Base-by-base conservation (phyloP, 2,113 vertebrate species). In the Gallinago media region DNA sequence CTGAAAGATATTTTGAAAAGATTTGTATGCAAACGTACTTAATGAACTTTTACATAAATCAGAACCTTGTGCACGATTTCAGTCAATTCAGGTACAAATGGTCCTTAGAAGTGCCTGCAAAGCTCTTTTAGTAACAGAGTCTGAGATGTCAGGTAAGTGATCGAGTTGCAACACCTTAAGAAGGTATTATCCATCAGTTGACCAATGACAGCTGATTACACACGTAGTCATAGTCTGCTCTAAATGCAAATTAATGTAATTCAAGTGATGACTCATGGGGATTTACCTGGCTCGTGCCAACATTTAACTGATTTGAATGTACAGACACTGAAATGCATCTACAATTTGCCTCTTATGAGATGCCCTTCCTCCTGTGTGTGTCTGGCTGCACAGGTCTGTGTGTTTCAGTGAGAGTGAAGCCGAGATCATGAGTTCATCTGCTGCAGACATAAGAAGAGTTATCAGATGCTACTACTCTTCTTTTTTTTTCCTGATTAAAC, bases 321-420 rank as follows among this genome's bases (percentile, higher is more conserved):
- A 42, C 12, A 55, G 32, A 56, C 15, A 38, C 11, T 56, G 0
- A 0, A 56, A 73, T 26, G 8, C 11, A 47, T 38, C 54, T 34
- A 23, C 8, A 63, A 1, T 23, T 46, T 72, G 3, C 34, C 49
- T 49, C 49, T 49, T 22, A 25, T 49, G 49, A 49, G 49, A 19
- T 40, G 31, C 40, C 36, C 7, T 61, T 12, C 36, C 1, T 7
- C 12, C 25, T n/a, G 0, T 25, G 18, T 32, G 20, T 0, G 0
- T 29, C 58, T 72, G 7, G 10, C 38, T 38, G 23, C 34, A 68
- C 5, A 59, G 38, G 55, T 38, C 29, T n/a, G 8, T 61, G 34
- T 50, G 13, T 38, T 61, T 50, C 27, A 32, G 36, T 61, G 52
- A 8, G 1, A 74, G 26, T 0, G 2, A 25, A 82, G 14, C 27